Evolutionary conservation across 2,888 invertebrate genomes (phyloP), one percentile per base, ranked within the genome.

Genomic region (Nephrotoma appendiculata): DNA sequence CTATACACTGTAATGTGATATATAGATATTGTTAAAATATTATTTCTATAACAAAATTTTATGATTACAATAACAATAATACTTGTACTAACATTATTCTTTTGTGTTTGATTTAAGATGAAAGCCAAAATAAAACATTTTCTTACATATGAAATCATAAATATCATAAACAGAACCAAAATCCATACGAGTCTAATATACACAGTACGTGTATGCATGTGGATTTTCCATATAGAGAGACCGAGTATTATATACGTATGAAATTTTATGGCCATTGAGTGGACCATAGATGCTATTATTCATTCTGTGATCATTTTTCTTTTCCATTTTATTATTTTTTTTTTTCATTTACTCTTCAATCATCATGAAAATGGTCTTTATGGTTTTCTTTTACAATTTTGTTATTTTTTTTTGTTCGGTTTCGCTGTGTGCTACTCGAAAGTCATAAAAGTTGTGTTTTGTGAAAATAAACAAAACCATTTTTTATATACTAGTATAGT

Each of bases 251-350:
- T 71, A 71, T 31, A 71, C 71, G 71, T 31, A 71, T 71, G 71
- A 71, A 71, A 71, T 84, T 84, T 84, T 84, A 84, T 84, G 84
- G 43, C 84, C 84, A 84, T 84, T 43, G 84, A 84, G 84, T 43
- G 84, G 43, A 84, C 84, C 84, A 84, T 84, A 71, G 71, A 71
- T 71, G 71, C 71, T 71, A 71, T 71, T 71, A 71, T 71, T 71
- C 71, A 71, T 71, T 71, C 71, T 71, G 31, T 71, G 31, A 71
- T 71, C 71, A 71, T 71, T 71, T 71, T 71, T 71, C 71, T 71
- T 71, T 31, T 71, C 31, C 31, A 31, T 31, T 31, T 31, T 31
- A 19, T 31, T 31, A 1, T 71, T 71, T 19, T 19, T 31, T 31
- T 31, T 31, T 31, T 71, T 31, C 9, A 31, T 7, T 9, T 71